phyloP scores from a whole-genome alignment of 2,113 vertebrate genomes.

The Neodontobutis hainanensis region DNA sequence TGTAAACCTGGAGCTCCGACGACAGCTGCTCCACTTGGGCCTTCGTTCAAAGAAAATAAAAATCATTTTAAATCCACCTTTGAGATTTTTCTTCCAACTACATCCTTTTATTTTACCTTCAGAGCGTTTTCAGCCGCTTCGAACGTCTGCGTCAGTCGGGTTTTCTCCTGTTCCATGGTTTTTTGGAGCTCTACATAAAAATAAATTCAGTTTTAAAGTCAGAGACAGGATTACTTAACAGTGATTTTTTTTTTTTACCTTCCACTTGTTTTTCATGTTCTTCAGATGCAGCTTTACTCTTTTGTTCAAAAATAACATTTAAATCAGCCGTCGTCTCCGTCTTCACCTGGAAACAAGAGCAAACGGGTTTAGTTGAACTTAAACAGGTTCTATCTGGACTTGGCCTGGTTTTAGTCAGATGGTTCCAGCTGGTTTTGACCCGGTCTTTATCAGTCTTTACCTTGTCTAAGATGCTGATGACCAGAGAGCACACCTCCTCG shows the following conservation, averaged over 20 bases:
- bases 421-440: background rate
- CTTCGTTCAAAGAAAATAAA: slow-evolving; percentile 55
- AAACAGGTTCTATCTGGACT: too few relatives aligned
- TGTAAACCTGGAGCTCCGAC: slow-evolving; percentile 82
- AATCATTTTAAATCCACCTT: background rate
- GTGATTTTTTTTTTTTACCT: slow-evolving; percentile 71
- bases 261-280: slow-evolving; percentile 67
- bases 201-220: background rate
- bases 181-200: slow-evolving; percentile 68
- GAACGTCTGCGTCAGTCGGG: slow-evolving; percentile 71
- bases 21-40: slow-evolving; percentile 72
- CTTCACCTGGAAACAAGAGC: slow-evolving; percentile 75
- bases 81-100: background rate
- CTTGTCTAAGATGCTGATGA: slow-evolving; percentile 72
- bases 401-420: too few relatives aligned
- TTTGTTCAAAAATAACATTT: slow-evolving; percentile 74
- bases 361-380: background rate
- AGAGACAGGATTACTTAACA: too few relatives aligned
- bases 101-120: slow-evolving; percentile 68
- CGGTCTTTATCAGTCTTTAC: slow-evolving; percentile 37
- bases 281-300: slow-evolving; percentile 58
- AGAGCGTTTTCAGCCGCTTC: slow-evolving; percentile 64
- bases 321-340: slow-evolving; percentile 76
- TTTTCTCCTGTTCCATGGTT: slow-evolving; percentile 77
- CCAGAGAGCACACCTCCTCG: slow-evolving; percentile 66